These are phyloP conservation scores for Palythoa grandiflora DNA, from an alignment of 92 coral and sea anemone genomes.

Conservation along the genomic window DNA sequence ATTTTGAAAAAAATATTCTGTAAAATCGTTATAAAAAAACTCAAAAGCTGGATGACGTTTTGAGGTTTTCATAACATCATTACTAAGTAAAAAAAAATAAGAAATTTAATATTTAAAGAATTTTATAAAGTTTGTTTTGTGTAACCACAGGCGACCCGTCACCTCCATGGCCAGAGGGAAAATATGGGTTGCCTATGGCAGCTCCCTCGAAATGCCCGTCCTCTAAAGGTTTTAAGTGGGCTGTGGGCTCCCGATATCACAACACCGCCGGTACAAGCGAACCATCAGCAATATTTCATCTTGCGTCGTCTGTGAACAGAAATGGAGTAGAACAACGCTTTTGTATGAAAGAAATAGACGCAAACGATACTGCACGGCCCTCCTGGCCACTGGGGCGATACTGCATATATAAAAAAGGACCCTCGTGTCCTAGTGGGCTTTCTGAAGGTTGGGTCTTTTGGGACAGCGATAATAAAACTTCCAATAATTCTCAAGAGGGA, in stretches of 20 bases:
- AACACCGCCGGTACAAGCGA: slow-evolving; percentile 50
- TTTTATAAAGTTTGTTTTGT: neutral
- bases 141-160: neutral
- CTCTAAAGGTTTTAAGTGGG: slow-evolving; percentile 51
- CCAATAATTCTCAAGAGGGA: slow-evolving; percentile 48
- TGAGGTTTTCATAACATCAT: no score
- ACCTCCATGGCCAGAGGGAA: slow-evolving; percentile 58
- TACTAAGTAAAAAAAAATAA: neutral
- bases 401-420: slow-evolving; percentile 61
- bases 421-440: slow-evolving; percentile 53
- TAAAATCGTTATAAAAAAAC: no score
- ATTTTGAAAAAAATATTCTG: no score
- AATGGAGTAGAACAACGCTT: slow-evolving; percentile 57
- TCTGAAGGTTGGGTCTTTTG: slow-evolving; percentile 62
- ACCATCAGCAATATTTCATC: slow-evolving; percentile 49
- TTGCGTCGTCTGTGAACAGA: slow-evolving; percentile 49
- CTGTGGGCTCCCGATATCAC: slow-evolving; percentile 58
- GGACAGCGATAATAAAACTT: slow-evolving; percentile 44
- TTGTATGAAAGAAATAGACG: slow-evolving; percentile 59
- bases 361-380: slow-evolving; percentile 31
- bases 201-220: slow-evolving; percentile 49
- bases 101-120: no score
- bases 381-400: slow-evolving; percentile 65
- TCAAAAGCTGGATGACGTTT: no score
- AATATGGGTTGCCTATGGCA: slow-evolving; percentile 54